A percentile compares a stretch with the other conserved stretches of the same genome.
phyloP scores from a whole-genome alignment of 2,888 invertebrate species.

The Bugula neritina region DNA sequence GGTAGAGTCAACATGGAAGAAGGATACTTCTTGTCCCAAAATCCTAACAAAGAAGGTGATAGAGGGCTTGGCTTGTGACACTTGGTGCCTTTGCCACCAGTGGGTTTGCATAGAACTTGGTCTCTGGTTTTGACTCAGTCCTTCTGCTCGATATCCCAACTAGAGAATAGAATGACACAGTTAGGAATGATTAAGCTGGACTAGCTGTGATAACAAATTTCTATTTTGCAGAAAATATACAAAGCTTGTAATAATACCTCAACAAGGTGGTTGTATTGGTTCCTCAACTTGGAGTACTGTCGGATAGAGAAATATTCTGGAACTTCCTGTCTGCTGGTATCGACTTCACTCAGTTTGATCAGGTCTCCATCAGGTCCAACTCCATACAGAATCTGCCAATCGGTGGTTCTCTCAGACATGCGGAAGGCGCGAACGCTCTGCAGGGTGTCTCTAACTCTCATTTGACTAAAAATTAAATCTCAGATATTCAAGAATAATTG shows the following conservation, averaged over 20 bases:
- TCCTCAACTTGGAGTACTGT: background rate
- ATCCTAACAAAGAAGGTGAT: background rate
- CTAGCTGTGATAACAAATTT: too few relatives aligned
- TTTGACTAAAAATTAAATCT: conserved; percentile 10
- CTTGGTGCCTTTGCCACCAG: background rate
- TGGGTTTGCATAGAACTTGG: background rate
- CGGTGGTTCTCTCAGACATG: background rate
- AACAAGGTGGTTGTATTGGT: background rate
- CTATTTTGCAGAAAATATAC: too few relatives aligned
- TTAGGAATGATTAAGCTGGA: too few relatives aligned
- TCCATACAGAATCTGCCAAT: background rate
- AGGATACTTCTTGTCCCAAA: background rate
- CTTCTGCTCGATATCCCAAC: conserved; percentile 7
- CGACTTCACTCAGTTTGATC: background rate
- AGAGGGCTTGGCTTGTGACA: background rate
- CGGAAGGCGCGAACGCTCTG: conserved; percentile 9
- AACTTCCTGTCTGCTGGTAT: background rate
- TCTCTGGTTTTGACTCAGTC: background rate
- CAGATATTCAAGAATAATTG: too few relatives aligned
- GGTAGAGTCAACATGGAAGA: background rate
- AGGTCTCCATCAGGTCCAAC: background rate
- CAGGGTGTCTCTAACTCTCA: conserved; percentile 4
- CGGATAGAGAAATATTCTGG: background rate
- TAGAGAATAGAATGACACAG: background rate
- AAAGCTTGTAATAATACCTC: conserved; percentile 3